Evolutionary conservation across 2,888 invertebrate species (phyloP), one percentile per base, ranked within the genome.

Genomic region (Apotomis capreana): DNA sequence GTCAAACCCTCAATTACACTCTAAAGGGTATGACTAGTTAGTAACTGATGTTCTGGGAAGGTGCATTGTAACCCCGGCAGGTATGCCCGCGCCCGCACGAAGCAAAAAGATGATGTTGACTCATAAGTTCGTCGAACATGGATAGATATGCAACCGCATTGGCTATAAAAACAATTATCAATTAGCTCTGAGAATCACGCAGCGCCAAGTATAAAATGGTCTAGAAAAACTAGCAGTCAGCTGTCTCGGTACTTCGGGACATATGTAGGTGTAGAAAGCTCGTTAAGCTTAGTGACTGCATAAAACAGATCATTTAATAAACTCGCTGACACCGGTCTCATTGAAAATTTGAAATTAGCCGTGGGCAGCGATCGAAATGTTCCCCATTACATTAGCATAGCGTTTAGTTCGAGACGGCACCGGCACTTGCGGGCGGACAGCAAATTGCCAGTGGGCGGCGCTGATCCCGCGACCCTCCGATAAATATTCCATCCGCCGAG

Each of bases 361-460:
- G 90, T 90, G 87, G 90, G 91, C 88, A 83, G 88, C 83, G 90
- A 89, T 91, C 90, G 90, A 91, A 90, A 89, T 87, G 88, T 86
- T 88, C 84, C 81, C 89, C 89, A 90, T 91, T 89, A 91, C 87
- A 92, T 92, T 91, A 91, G 90, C 92, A 92, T 92, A 91, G 90
- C 89, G 87, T 90, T 91, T 91, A 91, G 91, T 86, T 85, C 80
- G 84, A 89, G 88, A 89, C 85, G 87, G 80, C 82, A 82, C 80
- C 77, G 79, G 63, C 78, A 86, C 65, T 87, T 86, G 81, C 88
- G 79, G 87, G 87, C 89, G 79, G 81, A 83, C 86, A 81, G 87
- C 88, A 89, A 89, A 91, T 89, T 89, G 90, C 85, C 81, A 84
- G 91, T 91, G 90, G 92, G 92, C 90, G 91, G 89, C 81, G 79